Percentiles rank a stretch among this genome's conserved stretches.
phyloP scores from a whole-genome alignment of 1,140 invertebrate genomes.

The Leptonema lineaticorne region DNA sequence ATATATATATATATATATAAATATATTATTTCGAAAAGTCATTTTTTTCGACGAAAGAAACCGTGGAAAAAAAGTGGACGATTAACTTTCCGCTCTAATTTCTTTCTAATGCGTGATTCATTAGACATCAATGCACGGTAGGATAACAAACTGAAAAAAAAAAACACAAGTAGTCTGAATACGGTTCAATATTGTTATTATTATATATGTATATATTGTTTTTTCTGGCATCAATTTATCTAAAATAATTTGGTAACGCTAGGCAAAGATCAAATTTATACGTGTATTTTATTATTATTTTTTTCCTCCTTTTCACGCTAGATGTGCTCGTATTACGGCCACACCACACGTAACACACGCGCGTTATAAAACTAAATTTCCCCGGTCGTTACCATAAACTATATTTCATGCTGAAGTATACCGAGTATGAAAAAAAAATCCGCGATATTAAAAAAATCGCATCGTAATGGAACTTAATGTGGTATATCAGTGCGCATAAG shows the following conservation, averaged over 20 bases:
- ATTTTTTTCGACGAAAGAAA: not conserved
- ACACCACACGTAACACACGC: not conserved
- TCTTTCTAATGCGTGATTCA: conserved; percentile 6
- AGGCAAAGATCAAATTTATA: not conserved
- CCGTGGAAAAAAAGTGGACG: not conserved
- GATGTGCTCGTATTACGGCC: not conserved
- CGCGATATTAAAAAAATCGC: conserved; percentile 25
- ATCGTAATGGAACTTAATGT: conserved; percentile 31
- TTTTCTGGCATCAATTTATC: not conserved
- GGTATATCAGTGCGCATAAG: conserved; percentile 15
- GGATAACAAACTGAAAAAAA: not conserved
- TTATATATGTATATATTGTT: not conserved
- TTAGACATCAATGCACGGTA: not conserved
- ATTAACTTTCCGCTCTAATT: conserved; percentile 16
- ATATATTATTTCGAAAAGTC: too few species aligned
- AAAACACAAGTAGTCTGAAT: not conserved
- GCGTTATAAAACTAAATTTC: conserved; percentile 20
- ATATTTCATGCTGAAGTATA: conserved; percentile 19
- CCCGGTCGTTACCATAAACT: conserved; percentile 19
- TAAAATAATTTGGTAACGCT: not conserved
- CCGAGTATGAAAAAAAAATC: not conserved
- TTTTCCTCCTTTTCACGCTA: too few species aligned
- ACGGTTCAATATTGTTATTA: not conserved
- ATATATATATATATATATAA: too few species aligned
- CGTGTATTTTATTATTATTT: not conserved